Base-by-base conservation (phyloP, 2,113 vertebrate species). In the Otolemur garnettii region DNA sequence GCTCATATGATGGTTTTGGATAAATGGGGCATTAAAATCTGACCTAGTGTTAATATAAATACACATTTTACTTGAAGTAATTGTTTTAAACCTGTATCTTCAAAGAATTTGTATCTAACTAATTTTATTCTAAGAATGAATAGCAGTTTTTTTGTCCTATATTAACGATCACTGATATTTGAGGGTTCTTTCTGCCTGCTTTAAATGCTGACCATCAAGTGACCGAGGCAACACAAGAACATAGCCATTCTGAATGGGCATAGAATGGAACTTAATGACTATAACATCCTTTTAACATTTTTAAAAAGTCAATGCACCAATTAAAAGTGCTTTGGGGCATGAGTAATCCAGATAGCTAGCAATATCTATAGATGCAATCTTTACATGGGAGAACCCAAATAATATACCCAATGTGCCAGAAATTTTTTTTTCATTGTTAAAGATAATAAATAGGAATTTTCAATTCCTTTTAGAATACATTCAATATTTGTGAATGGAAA, bases 291-390 rank as follows among this genome's bases (percentile, higher is more conserved):
- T 94, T 26, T 0, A 21, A 80, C 45, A 45, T 30, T 90, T 45
- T 85, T 33, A 53, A 93, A 95, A 94, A 85, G 21, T 74, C 26
- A 92, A 64, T 75, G 69, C 30, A 84, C 71, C 92, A 92, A 92
- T 90, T 96, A 94, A 94, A 96, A 93, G 17, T 90, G 26, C 72
- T 82, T 79, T 91, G 53, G 30, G 87, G 10, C 14, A 93, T 75
- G 38, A 87, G 42, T 28, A 95, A 90, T 42, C 68, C 28, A 94
- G 62, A 71, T 50, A 92, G n/a, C 17, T 78, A 93, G 18, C 13
- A 87, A 35, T 94, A 66, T 91, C 94, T 91, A 93, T 53, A 91
- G 18, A 71, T 14, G 45, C 26, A 74, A 18, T 95, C 30, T 95
- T 91, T 68, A 72, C 21, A 74, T 4, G n/a, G 4, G 45, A 84